Base-by-base conservation (phyloP, 2,113 vertebrate genomes). In the Panthera uncia region DNA sequence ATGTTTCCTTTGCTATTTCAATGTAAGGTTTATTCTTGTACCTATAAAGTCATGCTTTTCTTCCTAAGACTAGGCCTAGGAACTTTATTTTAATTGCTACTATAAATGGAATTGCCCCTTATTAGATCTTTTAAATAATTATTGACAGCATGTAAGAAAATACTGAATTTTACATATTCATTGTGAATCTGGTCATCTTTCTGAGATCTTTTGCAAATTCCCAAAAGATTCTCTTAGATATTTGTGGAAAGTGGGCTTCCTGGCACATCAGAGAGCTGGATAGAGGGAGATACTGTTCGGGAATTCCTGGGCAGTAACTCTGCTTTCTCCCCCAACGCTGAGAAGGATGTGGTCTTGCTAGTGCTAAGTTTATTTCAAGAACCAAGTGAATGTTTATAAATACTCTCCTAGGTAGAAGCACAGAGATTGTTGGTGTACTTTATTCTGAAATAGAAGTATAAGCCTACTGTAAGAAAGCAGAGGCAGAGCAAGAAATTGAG, bases 1-100 rank as follows among this genome's bases (percentile, higher is more conserved):
- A 93, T 38, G 11, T 45, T 91, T 88, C 63, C 38, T 93, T 61
- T 93, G 45, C 41, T 96, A 48, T 93, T 91, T 84, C 69, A 93
- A 2, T 83, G 50, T 71, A 31, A 87, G 78, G 45, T 90, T 38
- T 92, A 85, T 78, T 87, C 36, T 87, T 90, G 5, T 78, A 61
- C 29, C 13, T 88, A 74, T 29, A 80, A 91, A 92, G n/a, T 16
- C 71, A 68, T 19, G 27, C 27, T 92, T 69, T 73, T 84, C 33
- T 85, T 92, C 23, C 31, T 48, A 80, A 33, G 63, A 91, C 55
- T 85, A 88, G 25, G 21, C 5, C 48, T 48, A 94, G 71, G 18
- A 95, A 65, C 10, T 78, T 88, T 8, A 31, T 55, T 79, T 83
- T 80, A 14, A 65, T 86, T 94, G 69, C 25, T 57, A 65, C 33